Percentiles rank a stretch among this genome's conserved stretches.
Conservation (phyloP, 2,888 invertebrate species). For the Patella ulyssiponensis region DNA sequence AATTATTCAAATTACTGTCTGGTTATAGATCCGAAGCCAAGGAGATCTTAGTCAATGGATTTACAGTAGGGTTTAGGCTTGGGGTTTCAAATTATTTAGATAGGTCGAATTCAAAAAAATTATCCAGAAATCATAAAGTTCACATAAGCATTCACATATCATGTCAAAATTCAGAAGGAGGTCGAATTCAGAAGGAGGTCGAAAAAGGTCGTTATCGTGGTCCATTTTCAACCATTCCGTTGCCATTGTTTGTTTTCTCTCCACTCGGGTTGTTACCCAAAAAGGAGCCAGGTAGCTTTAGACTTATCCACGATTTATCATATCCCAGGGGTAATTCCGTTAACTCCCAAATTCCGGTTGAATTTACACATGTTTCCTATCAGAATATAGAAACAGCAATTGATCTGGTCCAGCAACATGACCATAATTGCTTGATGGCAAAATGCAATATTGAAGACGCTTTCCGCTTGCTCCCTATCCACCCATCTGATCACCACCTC, state of each 20-base stretch:
- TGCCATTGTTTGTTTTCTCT: background rate
- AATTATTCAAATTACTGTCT: no score
- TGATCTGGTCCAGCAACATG: background rate
- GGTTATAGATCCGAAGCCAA: no score
- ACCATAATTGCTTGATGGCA: background rate
- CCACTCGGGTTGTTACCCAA: slow-evolving; percentile 15
- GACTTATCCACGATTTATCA: background rate
- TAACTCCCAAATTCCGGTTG: slow-evolving; percentile 2
- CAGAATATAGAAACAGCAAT: slow-evolving; percentile 16
- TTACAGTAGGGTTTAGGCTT: no score
- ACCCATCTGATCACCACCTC: background rate
- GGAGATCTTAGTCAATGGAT: no score
- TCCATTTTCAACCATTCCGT: background rate
- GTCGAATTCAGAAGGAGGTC: no score
- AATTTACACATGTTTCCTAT: background rate
- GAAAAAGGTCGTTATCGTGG: no score
- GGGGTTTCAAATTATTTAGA: no score
- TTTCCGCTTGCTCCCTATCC: background rate
- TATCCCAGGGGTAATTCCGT: slow-evolving; percentile 13
- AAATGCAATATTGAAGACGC: background rate
- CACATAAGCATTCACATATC: no score
- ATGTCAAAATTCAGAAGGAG: no score
- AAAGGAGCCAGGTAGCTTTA: slow-evolving; percentile 3
- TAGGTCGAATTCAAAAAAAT: no score
- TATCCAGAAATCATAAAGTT: no score